phyloP scores from a whole-genome alignment of 2,113 vertebrate genomes.

The Paedocypris sp. region DNA sequence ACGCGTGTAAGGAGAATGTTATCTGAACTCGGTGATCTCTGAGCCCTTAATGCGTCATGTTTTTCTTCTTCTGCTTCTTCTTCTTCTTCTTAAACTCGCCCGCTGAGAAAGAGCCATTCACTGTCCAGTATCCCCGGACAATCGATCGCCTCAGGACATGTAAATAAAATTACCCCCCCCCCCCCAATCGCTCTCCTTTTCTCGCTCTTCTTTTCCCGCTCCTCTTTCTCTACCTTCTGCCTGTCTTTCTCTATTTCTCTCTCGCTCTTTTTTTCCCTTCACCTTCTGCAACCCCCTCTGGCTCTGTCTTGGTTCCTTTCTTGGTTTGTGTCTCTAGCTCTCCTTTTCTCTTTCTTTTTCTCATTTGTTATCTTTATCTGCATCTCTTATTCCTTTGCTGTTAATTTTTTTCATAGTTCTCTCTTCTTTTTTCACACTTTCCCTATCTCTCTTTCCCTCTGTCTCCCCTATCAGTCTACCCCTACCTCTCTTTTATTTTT shows the following conservation, averaged over 20 bases:
- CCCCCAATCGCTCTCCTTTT: background rate
- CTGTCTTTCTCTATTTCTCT: background rate
- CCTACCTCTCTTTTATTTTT: too few species aligned
- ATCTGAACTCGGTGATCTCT: background rate
- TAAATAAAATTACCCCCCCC: background rate
- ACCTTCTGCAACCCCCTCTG: background rate
- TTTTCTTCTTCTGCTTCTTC: background rate
- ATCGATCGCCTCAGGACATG: background rate
- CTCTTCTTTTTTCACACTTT: too few species aligned
- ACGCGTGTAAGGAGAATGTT: constrained; percentile 8
- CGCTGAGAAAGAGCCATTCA: constrained; percentile 2
- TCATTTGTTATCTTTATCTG: too few species aligned
- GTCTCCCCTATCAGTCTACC: too few species aligned
- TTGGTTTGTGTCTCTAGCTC: too few species aligned
- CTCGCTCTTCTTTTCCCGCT: background rate
- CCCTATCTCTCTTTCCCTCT: too few species aligned
- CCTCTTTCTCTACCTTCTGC: background rate
- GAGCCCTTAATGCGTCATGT: constrained; percentile 8
- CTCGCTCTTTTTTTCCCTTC: background rate
- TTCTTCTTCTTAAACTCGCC: background rate
- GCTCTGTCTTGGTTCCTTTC: too few species aligned
- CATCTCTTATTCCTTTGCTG: too few species aligned
- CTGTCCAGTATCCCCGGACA: background rate
- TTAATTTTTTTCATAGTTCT: too few species aligned
- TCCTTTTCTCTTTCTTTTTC: too few species aligned